A percentile compares a stretch with the other conserved stretches of the same genome.
Conservation (phyloP, 2,113 vertebrate species). For the Poicephalus gulielmi region DNA sequence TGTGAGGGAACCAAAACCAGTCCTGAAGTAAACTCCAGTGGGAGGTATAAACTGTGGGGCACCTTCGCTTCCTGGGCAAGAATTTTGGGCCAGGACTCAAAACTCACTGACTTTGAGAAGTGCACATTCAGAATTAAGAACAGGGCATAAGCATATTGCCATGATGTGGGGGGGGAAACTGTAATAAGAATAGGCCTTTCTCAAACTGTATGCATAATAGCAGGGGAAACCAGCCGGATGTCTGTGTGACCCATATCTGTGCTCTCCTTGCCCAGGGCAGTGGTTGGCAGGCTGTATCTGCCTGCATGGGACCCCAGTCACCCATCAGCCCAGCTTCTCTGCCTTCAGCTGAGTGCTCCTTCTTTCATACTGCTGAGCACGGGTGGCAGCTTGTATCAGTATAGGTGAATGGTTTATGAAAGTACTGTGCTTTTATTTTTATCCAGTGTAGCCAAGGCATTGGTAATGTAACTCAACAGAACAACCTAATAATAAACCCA, state of each 20-base stretch:
- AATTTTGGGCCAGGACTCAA: background rate
- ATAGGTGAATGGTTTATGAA: background rate
- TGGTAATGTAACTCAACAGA: slow-evolving; percentile 9
- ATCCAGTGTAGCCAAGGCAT: background rate
- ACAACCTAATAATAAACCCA: background rate
- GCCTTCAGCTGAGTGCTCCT: background rate
- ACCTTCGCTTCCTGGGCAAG: background rate
- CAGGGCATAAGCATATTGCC: background rate
- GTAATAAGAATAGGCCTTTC: background rate
- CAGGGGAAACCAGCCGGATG: background rate
- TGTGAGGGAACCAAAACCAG: background rate
- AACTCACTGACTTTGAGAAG: background rate
- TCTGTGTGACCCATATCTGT: background rate
- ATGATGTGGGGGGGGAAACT: background rate
- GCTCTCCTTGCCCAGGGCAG: background rate
- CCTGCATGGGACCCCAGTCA: rapidly evolving
- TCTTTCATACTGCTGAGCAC: rapidly evolving
- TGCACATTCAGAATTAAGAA: background rate
- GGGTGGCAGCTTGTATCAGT: background rate
- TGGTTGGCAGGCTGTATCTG: background rate
- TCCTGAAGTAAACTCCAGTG: background rate
- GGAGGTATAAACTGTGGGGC: background rate
- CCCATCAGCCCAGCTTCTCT: background rate
- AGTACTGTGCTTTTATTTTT: slow-evolving; percentile 4
- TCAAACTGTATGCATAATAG: background rate